These are phyloP conservation scores for Zygothrica quintamaculata DNA, from an alignment of 2,888 invertebrate genomes.

Conservation along the genomic window DNA sequence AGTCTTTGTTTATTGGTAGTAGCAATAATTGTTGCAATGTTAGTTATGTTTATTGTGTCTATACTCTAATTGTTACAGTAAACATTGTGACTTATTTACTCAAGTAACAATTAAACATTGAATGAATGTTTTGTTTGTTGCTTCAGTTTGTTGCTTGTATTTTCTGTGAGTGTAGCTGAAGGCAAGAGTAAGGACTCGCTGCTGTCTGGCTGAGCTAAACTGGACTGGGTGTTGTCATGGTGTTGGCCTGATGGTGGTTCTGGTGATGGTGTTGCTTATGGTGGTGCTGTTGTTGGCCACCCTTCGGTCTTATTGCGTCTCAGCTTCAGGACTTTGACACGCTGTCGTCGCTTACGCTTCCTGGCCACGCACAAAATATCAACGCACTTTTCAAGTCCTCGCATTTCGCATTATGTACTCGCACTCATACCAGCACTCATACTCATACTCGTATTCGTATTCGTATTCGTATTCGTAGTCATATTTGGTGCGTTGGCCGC, in stretches of 20 bases:
- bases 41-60: no score
- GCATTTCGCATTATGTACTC: conserved; percentile 37
- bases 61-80: no score
- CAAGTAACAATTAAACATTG: no score
- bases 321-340: conserved; percentile 52
- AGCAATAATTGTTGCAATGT: no score
- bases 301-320: conserved; percentile 60
- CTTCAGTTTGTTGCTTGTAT: neutral
- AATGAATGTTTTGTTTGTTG: no score
- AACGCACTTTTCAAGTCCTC: conserved; percentile 65
- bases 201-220: conserved; percentile 17
- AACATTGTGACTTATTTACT: no score
- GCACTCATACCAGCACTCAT: conserved; percentile 1
- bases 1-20: no score
- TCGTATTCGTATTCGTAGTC: conserved; percentile 31
- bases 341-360: conserved; percentile 60
- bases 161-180: conserved; percentile 30
- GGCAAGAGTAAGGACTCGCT: conserved; percentile 29
- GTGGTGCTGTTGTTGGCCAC: conserved; percentile 26
- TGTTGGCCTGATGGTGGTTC: no score
- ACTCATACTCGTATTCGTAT: conserved; percentile 33
- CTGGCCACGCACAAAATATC: conserved; percentile 71
- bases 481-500: conserved; percentile 68
- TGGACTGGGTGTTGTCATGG: conserved; percentile 16
- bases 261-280: no score